phyloP scores from a whole-genome alignment of 2,888 invertebrate species.

The Rhamnusium bicolor region DNA sequence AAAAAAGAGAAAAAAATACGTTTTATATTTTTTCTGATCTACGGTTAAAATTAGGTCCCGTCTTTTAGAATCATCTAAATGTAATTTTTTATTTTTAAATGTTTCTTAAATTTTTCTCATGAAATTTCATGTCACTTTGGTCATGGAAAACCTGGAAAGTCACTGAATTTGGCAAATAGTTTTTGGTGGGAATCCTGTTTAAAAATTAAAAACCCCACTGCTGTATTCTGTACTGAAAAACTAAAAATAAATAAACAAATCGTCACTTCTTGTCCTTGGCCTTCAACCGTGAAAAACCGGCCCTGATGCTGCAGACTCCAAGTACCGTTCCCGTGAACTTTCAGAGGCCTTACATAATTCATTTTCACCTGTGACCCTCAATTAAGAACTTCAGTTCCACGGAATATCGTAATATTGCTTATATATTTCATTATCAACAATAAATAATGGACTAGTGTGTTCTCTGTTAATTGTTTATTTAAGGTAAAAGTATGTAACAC shows the following conservation, averaged over 20 bases:
- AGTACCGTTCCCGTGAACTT: constrained; percentile 35
- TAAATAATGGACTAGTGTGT: too few species aligned
- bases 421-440: background rate
- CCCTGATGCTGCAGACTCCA: constrained; percentile 8
- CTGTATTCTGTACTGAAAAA: background rate
- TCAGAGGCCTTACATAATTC: constrained; percentile 24
- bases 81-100: too few species aligned
- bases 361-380: constrained; percentile 35
- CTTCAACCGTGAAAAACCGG: constrained; percentile 18
- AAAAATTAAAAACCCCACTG: background rate
- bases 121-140: too few species aligned
- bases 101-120: too few species aligned
- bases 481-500: background rate
- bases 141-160: too few species aligned
- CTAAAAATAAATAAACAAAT: background rate
- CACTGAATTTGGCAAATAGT: too few species aligned
- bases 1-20: too few species aligned
- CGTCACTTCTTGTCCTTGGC: constrained; percentile 12
- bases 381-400: constrained; percentile 2
- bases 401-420: constrained; percentile 15
- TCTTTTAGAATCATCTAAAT: too few species aligned
- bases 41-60: too few species aligned
- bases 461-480: too few species aligned
- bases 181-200: too few species aligned
- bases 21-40: too few species aligned